Base-by-base conservation (phyloP, 1,140 invertebrate genomes). In the Diabrotica virgifera region DNA sequence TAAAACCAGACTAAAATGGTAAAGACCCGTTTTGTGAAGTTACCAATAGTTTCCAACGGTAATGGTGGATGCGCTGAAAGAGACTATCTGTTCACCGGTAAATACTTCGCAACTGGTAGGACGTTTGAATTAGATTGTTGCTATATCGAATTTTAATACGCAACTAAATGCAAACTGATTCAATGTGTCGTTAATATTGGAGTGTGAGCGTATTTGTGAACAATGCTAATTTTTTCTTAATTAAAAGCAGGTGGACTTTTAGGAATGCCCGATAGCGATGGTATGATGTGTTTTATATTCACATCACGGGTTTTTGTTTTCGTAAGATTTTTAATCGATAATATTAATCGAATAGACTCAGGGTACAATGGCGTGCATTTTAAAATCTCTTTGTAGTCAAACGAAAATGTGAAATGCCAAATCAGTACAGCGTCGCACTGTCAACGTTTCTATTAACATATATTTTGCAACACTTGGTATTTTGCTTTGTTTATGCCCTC, bases 151-250 rank as follows among this genome's bases (percentile, higher is more conserved):
- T 3, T 46, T 46, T 24, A 24, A 24, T 24, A 8, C n/a, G 8
- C 40, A 46, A 46, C 40, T 46, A 46, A 46, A 46, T 10, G n/a
- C 40, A 46, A 46, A 8, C 8, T 46, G 40, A 46, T 46, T 46
- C 8, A 8, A 46, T 8, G 40, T 10, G 40, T n/a, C n/a, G 40
- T n/a, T 6, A 8, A 46, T 10, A 46, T 8, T n/a, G n/a, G 40
- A 46, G 40, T 46, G 40, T 46, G 40, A 46, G 40, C 53, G 13
- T 55, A 24, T 24, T 55, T 55, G 10, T 36, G 53, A 55, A 55
- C 53, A 55, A 55, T 55, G 53, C 53, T 55, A 6, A 55, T 36
- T 55, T 55, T 55, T 55, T 55, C n/a, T 55, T 55, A 11, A 55
- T 24, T 55, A 55, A 36, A 55, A 55, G 53, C 53, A 55, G 53